Evolutionary conservation across 2,113 vertebrate species (phyloP), one percentile per base, ranked within the genome.

Genomic region (Etheostoma cragini): DNA sequence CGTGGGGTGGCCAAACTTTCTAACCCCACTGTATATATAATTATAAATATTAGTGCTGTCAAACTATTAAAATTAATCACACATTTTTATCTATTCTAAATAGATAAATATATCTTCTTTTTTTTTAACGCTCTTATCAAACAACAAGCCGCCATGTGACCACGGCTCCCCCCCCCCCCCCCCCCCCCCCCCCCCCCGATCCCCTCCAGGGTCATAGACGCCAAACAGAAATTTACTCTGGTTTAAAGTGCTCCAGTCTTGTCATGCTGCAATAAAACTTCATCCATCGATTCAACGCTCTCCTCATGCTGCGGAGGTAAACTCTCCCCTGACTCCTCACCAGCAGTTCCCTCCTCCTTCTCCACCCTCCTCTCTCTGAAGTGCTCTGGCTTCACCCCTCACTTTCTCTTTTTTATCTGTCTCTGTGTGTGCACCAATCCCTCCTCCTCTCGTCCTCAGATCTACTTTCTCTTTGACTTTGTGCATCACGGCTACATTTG

Each of bases 331-430:
- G 8, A 30, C 57, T 33, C 56, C 42, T 80, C 66, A 47, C 67
- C 30, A 78, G 53, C 30, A 64, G 1, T 13, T 30, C 61, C 17
- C 47, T 8, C 49, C 38, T 13, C 7, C 15, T 13, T 15, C 67
- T 58, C 50, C 38, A 1, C 46, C 67, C 60, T 42, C 53, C 13
- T 19, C 62, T 57, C 85, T 80, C 80, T 83, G 65, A 76, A 62
- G 54, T 13, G 6, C 22, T 49, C 45, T 57, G 2, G 30, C 60
- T 68, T 50, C 35, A 24, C 47, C 38, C 60, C 8, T 22, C 35
- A 56, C 38, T 54, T 22, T 70, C 16, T 62, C 53, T 76, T 21
- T 49, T 24, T 76, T 33, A 30, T 65, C 49, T n/a, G 13, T 30
- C 22, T 63, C 38, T 22, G 4, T 68, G 21, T 26, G 61, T 58